Base-by-base conservation (phyloP, 92 coral and sea anemone genomes). In the Heteractis magnifica region DNA sequence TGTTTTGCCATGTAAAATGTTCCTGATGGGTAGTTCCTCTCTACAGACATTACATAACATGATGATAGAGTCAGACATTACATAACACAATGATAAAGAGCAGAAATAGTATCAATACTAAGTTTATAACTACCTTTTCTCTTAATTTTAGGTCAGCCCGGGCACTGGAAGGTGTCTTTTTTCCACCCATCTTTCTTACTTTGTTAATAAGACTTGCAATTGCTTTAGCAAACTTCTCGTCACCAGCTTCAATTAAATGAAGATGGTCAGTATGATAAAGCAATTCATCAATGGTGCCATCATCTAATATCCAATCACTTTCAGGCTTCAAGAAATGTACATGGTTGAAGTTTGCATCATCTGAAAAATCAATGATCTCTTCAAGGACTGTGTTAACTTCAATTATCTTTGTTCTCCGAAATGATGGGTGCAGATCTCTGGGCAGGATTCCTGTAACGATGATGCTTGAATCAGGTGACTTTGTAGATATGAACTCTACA, bases 171-270 rank as follows among this genome's bases (percentile, higher is more conserved):
- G 4, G 23, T 72, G 56, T 72, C 81, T 49, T 72, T 55, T 72
- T 89, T 79, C 84, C 89, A 1, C 88, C 88, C 3, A 77, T 12
- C 71, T 77, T 74, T 68, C 73, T 68, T 51, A 86, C 90, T 64
- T 91, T 88, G 77, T 84, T 84, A 51, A 92, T 87, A 86, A 90
- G 87, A 44, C 83, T 90, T 55, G 72, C 81, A 62, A 96, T 92
- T 11, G 93, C 87, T 50, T 89, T 92, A 0, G 98, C 98, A 56
- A 96, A 90, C 90, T 96, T 96, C 75, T 92, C 95, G 55, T 96
- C 93, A 6, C 99, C 99, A 1, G 89, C 97, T 60, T 96, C 99
- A 10, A 92, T 91, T 65, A 96, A 88, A 65, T 96, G 99, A 80
- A 96, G 77, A 64, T 90, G 91, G 58, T 96, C 99, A 0, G 92